Evolutionary conservation across 2,797 vertebrate genomes (phyloP).

Genomic region (Muscicapa striata): DNA sequence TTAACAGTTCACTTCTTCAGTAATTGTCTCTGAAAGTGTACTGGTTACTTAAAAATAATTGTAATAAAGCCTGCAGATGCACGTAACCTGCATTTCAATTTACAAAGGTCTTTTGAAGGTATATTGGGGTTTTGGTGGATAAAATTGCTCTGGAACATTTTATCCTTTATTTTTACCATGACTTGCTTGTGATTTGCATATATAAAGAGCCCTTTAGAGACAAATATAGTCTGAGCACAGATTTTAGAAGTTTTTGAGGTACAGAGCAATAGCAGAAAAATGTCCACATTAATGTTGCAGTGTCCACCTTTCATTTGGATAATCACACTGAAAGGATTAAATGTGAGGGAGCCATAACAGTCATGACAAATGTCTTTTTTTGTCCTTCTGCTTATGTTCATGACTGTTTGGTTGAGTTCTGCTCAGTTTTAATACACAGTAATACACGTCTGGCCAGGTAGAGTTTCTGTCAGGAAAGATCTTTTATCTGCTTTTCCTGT

Average conservation of each 20-base stretch:
- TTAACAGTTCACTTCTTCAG: not conserved
- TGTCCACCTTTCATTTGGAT: not conserved
- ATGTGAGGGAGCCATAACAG: not conserved
- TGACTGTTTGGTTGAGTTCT: not conserved
- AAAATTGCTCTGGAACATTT: not conserved
- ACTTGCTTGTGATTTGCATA: not conserved
- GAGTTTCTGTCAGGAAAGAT: not conserved
- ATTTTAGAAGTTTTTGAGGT: not conserved
- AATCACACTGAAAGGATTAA: not conserved
- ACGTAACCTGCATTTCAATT: not conserved
- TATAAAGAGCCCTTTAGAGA: not conserved
- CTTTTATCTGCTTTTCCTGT: not conserved
- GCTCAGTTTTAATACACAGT: not conserved
- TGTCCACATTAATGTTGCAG: not conserved
- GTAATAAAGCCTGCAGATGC: not conserved
- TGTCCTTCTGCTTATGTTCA: not conserved
- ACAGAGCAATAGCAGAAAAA: not conserved
- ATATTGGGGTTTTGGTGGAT: not conserved
- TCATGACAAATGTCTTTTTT: not conserved
- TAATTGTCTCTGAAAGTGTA: not conserved
- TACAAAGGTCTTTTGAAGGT: not conserved
- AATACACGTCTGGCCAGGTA: not conserved
- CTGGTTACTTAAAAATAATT: constrained; percentile 19
- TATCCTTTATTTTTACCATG: not conserved
- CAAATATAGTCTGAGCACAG: not conserved